Conservation (phyloP, 2,888 invertebrate species). For the Anarsia innoxiella region DNA sequence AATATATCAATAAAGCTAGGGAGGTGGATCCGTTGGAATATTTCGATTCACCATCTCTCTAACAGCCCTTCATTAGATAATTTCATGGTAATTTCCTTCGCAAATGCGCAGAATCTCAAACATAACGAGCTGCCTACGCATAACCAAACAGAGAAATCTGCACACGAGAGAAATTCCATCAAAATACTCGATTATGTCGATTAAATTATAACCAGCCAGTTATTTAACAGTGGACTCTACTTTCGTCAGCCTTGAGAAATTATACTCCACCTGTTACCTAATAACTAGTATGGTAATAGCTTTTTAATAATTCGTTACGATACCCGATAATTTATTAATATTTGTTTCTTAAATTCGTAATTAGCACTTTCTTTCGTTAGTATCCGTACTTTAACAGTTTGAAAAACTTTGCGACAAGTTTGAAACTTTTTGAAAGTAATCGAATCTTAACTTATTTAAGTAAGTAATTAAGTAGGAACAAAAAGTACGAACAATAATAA, state of each 20-base stretch:
- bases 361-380: too few species aligned
- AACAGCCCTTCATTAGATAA: background rate
- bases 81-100: too few species aligned
- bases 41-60: too few species aligned
- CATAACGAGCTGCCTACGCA: constrained; percentile 19
- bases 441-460: too few species aligned
- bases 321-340: constrained; percentile 7
- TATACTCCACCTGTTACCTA: constrained; percentile 20
- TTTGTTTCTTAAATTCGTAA: background rate
- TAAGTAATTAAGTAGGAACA: too few species aligned
- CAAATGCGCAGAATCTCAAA: background rate
- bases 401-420: too few species aligned
- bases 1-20: too few species aligned
- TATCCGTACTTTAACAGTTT: too few species aligned
- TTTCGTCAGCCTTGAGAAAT: constrained; percentile 25
- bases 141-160: constrained; percentile 35
- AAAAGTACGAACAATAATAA: too few species aligned
- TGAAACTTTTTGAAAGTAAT: too few species aligned
- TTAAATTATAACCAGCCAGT: constrained; percentile 46
- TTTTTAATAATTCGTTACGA: constrained; percentile 11
- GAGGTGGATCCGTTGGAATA: too few species aligned
- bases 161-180: constrained; percentile 45
- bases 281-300: constrained; percentile 16
- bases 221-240: constrained; percentile 43
- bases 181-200: constrained; percentile 32